A percentile compares a stretch with the other conserved stretches of the same genome.
Conservation (phyloP, 2,888 invertebrate species). For the Cantharis rustica region DNA sequence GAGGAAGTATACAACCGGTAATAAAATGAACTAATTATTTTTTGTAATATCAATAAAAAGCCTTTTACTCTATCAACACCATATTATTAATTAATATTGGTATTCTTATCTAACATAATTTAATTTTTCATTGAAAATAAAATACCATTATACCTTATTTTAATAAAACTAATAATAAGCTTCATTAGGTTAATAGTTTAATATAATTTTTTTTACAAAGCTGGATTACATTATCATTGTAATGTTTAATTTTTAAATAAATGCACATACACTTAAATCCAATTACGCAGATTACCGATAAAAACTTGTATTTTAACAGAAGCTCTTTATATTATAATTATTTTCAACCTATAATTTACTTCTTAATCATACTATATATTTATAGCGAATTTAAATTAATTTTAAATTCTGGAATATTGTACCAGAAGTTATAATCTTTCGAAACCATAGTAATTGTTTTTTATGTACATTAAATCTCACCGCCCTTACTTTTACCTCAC, state of each 20-base stretch:
- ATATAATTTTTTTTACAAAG: not conserved
- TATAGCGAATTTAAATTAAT: not conserved
- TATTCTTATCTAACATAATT: not conserved
- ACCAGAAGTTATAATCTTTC: not conserved
- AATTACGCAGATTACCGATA: not conserved
- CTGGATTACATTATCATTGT: not conserved
- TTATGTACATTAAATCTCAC: not conserved
- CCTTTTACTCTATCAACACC: not conserved
- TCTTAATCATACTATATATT: not conserved
- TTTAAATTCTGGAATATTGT: not conserved
- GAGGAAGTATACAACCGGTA: not conserved
- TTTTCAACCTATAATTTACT: not conserved
- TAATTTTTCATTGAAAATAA: not conserved
- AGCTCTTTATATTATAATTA: not conserved
- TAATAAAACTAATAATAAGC: not conserved
- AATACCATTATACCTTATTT: not conserved
- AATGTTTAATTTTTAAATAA: not conserved
- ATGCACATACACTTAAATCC: not conserved
- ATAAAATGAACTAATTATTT: not conserved
- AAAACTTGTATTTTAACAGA: not conserved
- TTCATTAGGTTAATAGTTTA: not conserved
- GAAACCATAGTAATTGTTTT: not conserved
- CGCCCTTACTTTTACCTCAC: not conserved
- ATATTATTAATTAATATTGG: not conserved
- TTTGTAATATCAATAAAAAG: not conserved